Base-by-base conservation (phyloP, 2,797 vertebrate genomes). In the Microhierax caerulescens region DNA sequence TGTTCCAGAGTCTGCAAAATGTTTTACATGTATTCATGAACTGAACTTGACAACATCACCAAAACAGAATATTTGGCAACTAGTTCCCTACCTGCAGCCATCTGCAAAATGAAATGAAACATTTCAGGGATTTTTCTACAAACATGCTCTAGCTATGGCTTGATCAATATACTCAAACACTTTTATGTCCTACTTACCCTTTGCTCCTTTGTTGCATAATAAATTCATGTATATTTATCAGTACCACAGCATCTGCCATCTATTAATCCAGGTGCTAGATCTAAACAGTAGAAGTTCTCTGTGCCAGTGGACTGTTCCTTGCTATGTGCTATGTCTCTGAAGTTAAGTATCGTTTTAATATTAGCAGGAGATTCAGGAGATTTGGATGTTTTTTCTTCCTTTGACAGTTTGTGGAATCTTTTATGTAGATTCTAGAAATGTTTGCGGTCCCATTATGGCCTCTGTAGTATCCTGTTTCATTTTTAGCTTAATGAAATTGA, bases 181-280 rank as follows among this genome's bases (percentile, higher is more conserved):
- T 72, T 86, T 54, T 34, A 13, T 65, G 22, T 63, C 21, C 61
- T 85, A 65, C 20, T 37, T 60, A 12, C 25, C 25, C 54, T 92
- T 95, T 85, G 19, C 72, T 95, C 30, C 56, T 76, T 63, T 68
- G 53, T 65, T 88, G 54, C 51, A 68, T 61, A 50, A 85, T 45
- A 74, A 85, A 94, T 93, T 95, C 3, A 50, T 77, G 64, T 68
- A 3, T 57, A 72, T 53, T 89, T 77, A 64, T 21, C 48, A 74
- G 23, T 16, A 60, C 2, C 56, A 56, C 51, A 65, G 45, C 34
- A 37, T 63, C 68, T 92, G 78, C 88, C 82, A 73, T 86, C 91
- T 97, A 94, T 76, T 90, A 85, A 72, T 79, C 67, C 87, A 95
- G 83, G 72, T 88, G 83, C 48, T 90, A 51, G 24, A 6, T 43